Evolutionary conservation across 2,797 vertebrate species (phyloP).

Genomic region (Apogon talboti): DNA sequence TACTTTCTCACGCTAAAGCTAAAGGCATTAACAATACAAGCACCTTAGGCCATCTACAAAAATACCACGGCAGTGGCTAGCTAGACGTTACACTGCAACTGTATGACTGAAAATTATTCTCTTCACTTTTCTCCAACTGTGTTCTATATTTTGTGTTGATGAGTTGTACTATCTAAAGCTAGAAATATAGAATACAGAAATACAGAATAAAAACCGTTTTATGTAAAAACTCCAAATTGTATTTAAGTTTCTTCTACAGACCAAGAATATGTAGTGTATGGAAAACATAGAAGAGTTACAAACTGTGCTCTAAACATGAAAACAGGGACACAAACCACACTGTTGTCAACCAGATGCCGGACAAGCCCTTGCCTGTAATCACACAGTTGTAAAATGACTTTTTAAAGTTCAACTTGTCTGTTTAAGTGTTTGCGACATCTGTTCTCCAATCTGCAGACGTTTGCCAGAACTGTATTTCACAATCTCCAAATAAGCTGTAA

Average conservation of each 20-base stretch:
- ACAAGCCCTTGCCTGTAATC: slow-evolving; percentile 66
- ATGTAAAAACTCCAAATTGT: neutral
- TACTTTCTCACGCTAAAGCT: slow-evolving; percentile 65
- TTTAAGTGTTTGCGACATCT: slow-evolving; percentile 67
- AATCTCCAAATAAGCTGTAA: slow-evolving; percentile 39
- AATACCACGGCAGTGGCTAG: slow-evolving; percentile 23
- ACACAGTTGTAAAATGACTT: slow-evolving; percentile 70
- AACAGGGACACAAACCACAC: slow-evolving; percentile 44
- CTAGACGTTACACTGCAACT: neutral
- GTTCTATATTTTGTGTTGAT: neutral
- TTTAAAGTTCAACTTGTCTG: slow-evolving; percentile 65
- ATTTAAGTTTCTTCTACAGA: neutral
- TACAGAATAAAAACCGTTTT: neutral
- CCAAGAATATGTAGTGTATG: slow-evolving; percentile 1
- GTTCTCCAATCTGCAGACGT: slow-evolving; percentile 51
- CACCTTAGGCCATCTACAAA: slow-evolving; percentile 42
- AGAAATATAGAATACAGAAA: neutral
- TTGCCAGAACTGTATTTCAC: slow-evolving; percentile 24
- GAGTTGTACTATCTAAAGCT: neutral
- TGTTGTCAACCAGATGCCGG: slow-evolving; percentile 69
- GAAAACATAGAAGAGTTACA: slow-evolving; percentile 9
- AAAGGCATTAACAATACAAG: slow-evolving; percentile 15
- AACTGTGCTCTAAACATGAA: slow-evolving; percentile 16
- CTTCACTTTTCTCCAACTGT: neutral
- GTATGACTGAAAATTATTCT: neutral